Percentiles rank a stretch among this genome's conserved stretches.
These are phyloP conservation scores for Meloidogyne hapla DNA, from an alignment of 1,140 invertebrate species.

Conservation along the genomic window DNA sequence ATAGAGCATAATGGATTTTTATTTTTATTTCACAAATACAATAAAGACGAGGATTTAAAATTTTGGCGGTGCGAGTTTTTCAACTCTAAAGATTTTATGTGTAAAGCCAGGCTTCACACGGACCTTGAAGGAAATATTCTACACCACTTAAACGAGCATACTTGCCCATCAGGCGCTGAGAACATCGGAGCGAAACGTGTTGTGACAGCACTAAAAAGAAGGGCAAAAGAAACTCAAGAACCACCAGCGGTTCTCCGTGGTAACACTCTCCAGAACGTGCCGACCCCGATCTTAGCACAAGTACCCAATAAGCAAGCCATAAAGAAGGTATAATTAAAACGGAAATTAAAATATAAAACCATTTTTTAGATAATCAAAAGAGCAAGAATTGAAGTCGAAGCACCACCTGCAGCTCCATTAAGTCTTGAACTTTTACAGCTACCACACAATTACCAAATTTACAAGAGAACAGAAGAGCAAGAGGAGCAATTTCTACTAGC, in stretches of 20 bases:
- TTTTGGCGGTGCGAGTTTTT: too few species aligned
- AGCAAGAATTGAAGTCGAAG: not conserved
- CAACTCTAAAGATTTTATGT: not conserved
- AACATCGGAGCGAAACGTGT: not conserved
- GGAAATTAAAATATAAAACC: not conserved
- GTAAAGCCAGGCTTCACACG: not conserved
- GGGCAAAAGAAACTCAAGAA: not conserved
- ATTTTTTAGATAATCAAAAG: not conserved
- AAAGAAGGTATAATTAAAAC: not conserved
- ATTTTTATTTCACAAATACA: too few species aligned
- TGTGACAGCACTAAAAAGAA: not conserved
- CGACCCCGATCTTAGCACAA: not conserved
- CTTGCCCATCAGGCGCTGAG: constrained; percentile 18
- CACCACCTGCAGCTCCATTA: not conserved
- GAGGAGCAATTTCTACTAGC: not conserved
- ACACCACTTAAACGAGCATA: not conserved
- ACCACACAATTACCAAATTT: not conserved
- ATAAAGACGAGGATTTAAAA: too few species aligned
- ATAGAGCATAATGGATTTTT: too few species aligned
- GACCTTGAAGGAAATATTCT: constrained; percentile 22
- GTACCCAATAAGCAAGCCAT: not conserved
- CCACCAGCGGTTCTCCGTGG: not conserved
- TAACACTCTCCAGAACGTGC: not conserved
- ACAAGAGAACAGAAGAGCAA: not conserved
- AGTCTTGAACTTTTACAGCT: not conserved